Evolutionary conservation across 2,797 vertebrate genomes (phyloP).

Genomic region (Anableps anableps): DNA sequence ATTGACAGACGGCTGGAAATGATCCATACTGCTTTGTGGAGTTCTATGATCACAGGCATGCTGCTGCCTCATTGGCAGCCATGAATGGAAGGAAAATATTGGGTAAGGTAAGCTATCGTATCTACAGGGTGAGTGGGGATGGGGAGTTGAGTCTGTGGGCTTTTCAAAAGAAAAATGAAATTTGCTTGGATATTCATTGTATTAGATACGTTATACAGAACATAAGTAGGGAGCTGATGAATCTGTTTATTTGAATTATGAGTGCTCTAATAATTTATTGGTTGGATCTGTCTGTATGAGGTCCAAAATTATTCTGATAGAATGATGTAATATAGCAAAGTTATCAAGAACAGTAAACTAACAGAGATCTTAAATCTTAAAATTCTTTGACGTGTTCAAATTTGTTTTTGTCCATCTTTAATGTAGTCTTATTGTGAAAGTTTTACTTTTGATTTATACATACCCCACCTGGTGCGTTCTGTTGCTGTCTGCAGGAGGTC

Average conservation of each 20-base stretch:
- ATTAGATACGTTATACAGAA: not conserved
- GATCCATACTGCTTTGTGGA: constrained; percentile 99
- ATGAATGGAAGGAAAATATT: constrained; percentile 99
- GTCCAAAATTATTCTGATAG: not conserved
- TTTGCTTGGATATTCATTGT: no score
- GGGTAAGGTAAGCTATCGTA: constrained; percentile 96
- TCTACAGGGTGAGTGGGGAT: constrained; percentile 83
- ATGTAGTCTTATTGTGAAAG: not conserved
- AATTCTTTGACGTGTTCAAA: not conserved
- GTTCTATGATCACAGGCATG: constrained; percentile 97
- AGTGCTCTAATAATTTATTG: not conserved
- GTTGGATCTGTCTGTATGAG: not conserved
- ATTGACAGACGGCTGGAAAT: constrained; percentile 92
- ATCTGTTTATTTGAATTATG: not conserved
- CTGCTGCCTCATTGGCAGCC: constrained; percentile 94
- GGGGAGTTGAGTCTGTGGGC: constrained; percentile 57
- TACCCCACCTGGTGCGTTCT: constrained; percentile 66
- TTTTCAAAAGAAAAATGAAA: not conserved
- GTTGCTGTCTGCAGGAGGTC: constrained; percentile 88
- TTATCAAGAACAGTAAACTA: constrained; percentile 13
- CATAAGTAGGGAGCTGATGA: not conserved
- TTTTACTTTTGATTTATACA: constrained; percentile 60
- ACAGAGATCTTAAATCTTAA: constrained; percentile 17
- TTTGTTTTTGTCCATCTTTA: not conserved
- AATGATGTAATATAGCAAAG: not conserved